Percentiles rank a stretch among this genome's conserved stretches.
phyloP scores from a whole-genome alignment of 2,888 invertebrate species.

The Stenurella melanura region DNA sequence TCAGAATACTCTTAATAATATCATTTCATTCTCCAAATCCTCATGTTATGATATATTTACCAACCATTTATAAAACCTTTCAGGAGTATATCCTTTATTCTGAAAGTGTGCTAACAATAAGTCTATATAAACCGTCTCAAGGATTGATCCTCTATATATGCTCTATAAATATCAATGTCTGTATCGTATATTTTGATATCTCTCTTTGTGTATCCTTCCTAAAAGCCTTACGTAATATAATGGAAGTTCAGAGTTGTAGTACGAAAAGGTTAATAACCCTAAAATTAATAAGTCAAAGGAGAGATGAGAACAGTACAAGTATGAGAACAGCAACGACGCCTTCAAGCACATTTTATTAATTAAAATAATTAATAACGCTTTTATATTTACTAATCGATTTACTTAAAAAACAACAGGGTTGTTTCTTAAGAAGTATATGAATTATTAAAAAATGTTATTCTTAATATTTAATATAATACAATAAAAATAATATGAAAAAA shows the following conservation, averaged over 20 bases:
- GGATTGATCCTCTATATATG: neutral
- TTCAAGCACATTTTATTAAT: too few species aligned
- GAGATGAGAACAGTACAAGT: neutral
- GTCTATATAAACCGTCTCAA: neutral
- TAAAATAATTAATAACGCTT: too few species aligned
- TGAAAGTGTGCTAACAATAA: neutral
- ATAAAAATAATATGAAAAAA: too few species aligned
- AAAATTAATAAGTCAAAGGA: neutral
- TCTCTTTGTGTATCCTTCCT: neutral
- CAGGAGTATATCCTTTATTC: neutral
- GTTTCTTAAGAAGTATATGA: too few species aligned
- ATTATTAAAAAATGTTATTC: too few species aligned
- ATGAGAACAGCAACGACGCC: too few species aligned
- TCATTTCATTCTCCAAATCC: neutral
- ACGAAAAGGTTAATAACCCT: neutral
- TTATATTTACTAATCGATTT: too few species aligned
- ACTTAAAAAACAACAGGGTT: too few species aligned
- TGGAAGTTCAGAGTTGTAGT: neutral
- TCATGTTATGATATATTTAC: neutral
- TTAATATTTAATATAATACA: too few species aligned
- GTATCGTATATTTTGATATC: neutral
- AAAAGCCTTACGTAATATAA: neutral
- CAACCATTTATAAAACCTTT: neutral
- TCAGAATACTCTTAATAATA: neutral
- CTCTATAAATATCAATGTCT: slow-evolving; percentile 1